Evolutionary conservation across 1,140 invertebrate species (phyloP).

Genomic region (Drosophila jambulina): DNA sequence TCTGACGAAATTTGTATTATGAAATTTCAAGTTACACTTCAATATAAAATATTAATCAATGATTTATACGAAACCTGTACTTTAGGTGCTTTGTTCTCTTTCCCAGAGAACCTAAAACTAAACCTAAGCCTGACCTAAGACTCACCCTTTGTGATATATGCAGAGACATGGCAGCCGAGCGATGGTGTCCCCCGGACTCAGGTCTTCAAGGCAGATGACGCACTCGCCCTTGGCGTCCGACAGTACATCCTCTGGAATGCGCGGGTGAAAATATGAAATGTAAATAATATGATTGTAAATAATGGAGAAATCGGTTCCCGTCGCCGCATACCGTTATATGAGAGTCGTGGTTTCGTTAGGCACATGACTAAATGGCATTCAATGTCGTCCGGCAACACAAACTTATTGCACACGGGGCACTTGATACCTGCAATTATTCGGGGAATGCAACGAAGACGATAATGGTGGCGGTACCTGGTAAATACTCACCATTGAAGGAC

Average conservation of each 20-base stretch:
- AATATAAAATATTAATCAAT: too few relatives aligned
- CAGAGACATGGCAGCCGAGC: conserved; percentile 99
- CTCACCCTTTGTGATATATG: conserved; percentile 99
- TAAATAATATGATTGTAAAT: conserved; percentile 1
- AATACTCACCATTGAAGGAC: conserved; percentile 92
- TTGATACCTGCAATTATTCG: conserved; percentile 91
- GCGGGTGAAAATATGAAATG: background rate
- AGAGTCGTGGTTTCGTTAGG: conserved; percentile 98
- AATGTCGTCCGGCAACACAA: conserved; percentile 98
- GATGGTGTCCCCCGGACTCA: conserved; percentile 97
- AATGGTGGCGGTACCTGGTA: background rate
- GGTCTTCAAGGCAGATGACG: conserved; percentile 99
- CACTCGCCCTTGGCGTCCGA: conserved; percentile 98
- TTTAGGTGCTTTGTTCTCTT: too few relatives aligned
- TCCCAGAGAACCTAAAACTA: too few relatives aligned
- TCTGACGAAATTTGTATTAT: too few relatives aligned
- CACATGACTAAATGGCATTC: conserved; percentile 99
- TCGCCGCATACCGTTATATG: conserved; percentile 95
- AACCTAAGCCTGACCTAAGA: background rate
- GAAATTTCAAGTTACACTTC: too few relatives aligned
- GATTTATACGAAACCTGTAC: too few relatives aligned
- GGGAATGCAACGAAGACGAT: conserved; percentile 54
- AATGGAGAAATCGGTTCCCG: background rate
- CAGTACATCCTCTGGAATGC: conserved; percentile 95
- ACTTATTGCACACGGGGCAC: conserved; percentile 99